Base-by-base conservation (phyloP, 2,797 vertebrate genomes). In the Chelonia mydas region DNA sequence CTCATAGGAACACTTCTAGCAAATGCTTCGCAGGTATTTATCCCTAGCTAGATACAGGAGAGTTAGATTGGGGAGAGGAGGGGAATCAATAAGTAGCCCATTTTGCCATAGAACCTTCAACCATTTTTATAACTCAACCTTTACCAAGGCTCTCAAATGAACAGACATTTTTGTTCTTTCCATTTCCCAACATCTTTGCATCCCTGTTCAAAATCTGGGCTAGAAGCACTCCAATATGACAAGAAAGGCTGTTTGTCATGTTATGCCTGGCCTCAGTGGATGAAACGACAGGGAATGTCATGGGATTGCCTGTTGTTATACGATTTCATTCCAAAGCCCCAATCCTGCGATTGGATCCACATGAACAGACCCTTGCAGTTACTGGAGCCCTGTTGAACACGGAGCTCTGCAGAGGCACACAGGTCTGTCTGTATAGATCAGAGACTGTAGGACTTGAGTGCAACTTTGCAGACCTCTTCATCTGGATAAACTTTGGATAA, bases 1-100 rank as follows among this genome's bases (percentile, higher is more conserved):
- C 97, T 97, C 98, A 93, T 97, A 82, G 68, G 95, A 98, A 96
- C 96, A 95, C 95, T 94, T 95, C 96, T 96, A 96, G 97, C 97
- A 95, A 97, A 94, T 57, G 88, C 89, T 95, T 83, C 45, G 59
- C 95, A 97, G 91, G 89, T 98, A 97, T 93, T 97, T 95, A 92
- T 93, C 90, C 93, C 76, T 94, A 90, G 94, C 88, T 94, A 95
- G 97, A 94, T 89, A 82, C 88, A 90, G 92, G 95, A 93, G 93
- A 94, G 81, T 68, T 72, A 37, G 59, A 88, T 33, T 17, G 87
- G 57, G 1, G 47, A 74, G 84, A 31, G 79, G 76, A 82, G 23
- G 79, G 74, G 76, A 45, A 86, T 86, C 81, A 41, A 23, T 17
- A 51, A 82, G 28, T 27, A 54, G 74, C 54, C 47, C 90, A 84